These are phyloP conservation scores for Hydrozoanthus tunicans DNA, from an alignment of 64 coral and sea anemone species.

Conservation along the genomic window DNA sequence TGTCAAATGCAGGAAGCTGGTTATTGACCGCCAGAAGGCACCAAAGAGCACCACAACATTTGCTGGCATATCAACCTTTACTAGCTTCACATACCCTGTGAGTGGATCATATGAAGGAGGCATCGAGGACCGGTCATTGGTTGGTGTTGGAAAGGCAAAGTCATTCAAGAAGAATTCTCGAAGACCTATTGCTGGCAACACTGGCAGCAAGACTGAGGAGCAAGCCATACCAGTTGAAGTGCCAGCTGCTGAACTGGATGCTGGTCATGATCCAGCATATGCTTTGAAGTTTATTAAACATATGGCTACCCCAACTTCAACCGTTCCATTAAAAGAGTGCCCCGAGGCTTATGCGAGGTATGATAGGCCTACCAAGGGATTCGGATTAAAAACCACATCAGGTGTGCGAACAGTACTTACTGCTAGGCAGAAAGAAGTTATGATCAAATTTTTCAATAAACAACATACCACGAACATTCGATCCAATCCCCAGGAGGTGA, in stretches of 20 bases:
- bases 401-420: conserved; percentile 21
- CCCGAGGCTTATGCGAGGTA: neutral
- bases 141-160: neutral
- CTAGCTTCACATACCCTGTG: neutral
- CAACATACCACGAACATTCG: conserved; percentile 42
- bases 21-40: neutral
- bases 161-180: neutral
- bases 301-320: neutral
- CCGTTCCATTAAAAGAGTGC: neutral
- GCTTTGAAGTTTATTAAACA: conserved; percentile 9
- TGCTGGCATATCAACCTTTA: neutral
- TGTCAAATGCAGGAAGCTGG: neutral
- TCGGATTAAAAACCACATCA: conserved; percentile 10
- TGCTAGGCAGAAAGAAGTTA: conserved; percentile 10
- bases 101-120: neutral
- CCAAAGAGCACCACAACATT: neutral
- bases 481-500: conserved; percentile 7
- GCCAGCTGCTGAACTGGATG: neutral
- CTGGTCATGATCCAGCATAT: neutral
- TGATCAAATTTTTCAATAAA: conserved; percentile 45
- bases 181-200: neutral
- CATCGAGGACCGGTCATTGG: neutral
- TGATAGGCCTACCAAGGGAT: neutral
- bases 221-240: neutral
- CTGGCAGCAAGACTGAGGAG: neutral